Conservation (phyloP, 2,113 vertebrate genomes). For the Hiodon alosoides region DNA sequence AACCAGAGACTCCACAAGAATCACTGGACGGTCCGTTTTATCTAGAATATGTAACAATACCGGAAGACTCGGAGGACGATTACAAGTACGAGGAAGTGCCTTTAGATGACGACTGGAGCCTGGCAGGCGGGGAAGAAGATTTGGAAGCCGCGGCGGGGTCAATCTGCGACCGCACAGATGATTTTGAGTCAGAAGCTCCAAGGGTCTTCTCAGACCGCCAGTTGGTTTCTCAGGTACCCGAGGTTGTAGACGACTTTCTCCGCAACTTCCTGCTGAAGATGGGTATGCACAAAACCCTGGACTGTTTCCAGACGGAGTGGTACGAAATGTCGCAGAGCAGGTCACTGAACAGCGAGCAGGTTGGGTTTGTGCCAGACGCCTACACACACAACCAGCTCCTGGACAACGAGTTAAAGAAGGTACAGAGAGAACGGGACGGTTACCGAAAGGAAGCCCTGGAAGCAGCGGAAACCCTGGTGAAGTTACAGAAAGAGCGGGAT, state of each 20-base stretch:
- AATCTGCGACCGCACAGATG: conserved; percentile 51
- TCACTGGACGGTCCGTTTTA: conserved; percentile 27
- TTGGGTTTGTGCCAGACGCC: conserved; percentile 62
- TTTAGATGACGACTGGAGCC: conserved; percentile 59
- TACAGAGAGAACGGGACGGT: conserved; percentile 66
- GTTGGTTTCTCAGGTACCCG: conserved; percentile 36
- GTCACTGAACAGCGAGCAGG: conserved; percentile 36
- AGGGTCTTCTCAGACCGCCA: conserved; percentile 34
- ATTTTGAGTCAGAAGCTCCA: conserved; percentile 38
- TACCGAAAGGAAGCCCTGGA: conserved; percentile 58
- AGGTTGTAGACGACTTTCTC: conserved; percentile 75
- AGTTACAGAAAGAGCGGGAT: conserved; percentile 72
- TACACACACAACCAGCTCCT: conserved; percentile 68
- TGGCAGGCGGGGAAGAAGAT: conserved; percentile 71
- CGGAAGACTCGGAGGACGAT: conserved; percentile 60
- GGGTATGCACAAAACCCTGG: conserved; percentile 79
- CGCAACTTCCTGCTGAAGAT: conserved; percentile 79
- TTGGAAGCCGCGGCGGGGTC: conserved; percentile 60
- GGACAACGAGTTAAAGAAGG: conserved; percentile 60
- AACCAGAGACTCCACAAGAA: neutral
- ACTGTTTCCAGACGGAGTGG: conserved; percentile 90
- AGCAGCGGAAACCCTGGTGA: conserved; percentile 61
- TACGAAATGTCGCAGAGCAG: conserved; percentile 71
- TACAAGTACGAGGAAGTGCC: conserved; percentile 69
- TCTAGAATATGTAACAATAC: conserved; percentile 33